Conservation (phyloP, 2,888 invertebrate genomes). For the Nephrotoma guestfalica region DNA sequence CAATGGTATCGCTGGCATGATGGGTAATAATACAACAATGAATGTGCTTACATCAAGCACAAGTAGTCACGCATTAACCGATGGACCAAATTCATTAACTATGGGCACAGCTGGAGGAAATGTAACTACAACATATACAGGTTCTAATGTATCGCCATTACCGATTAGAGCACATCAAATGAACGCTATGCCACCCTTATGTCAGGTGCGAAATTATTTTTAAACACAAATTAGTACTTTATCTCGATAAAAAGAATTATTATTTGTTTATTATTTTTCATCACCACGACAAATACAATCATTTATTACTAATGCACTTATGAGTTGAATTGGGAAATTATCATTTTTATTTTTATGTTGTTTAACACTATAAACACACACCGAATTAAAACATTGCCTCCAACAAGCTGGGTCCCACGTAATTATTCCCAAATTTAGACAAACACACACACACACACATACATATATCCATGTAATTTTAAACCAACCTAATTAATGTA, state of each 20-base stretch:
- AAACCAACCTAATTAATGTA: not conserved
- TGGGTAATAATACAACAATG: conserved; percentile 24
- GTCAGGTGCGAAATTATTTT: conserved; percentile 25
- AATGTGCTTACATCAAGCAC: conserved; percentile 44
- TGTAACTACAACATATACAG: conserved; percentile 13
- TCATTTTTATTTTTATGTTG: not conserved
- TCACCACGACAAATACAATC: not conserved
- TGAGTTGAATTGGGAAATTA: not conserved
- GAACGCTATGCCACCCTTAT: conserved; percentile 33
- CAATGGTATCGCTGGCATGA: conserved; percentile 6
- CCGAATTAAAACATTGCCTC: not conserved
- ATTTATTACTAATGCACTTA: not conserved
- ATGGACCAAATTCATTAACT: conserved; percentile 35
- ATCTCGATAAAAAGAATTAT: not conserved
- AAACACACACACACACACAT: not conserved
- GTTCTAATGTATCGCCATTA: conserved; percentile 28
- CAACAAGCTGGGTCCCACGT: not conserved
- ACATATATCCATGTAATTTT: not conserved
- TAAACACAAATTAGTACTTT: not conserved
- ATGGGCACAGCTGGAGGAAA: conserved; percentile 22
- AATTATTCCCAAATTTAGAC: not conserved
- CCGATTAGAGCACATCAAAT: conserved; percentile 33
- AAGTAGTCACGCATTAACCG: conserved; percentile 49
- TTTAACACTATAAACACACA: not conserved
- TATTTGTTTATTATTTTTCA: not conserved